These are phyloP conservation scores for Dendrolimus kikuchii DNA, from an alignment of 1,140 invertebrate genomes.

Conservation along the genomic window DNA sequence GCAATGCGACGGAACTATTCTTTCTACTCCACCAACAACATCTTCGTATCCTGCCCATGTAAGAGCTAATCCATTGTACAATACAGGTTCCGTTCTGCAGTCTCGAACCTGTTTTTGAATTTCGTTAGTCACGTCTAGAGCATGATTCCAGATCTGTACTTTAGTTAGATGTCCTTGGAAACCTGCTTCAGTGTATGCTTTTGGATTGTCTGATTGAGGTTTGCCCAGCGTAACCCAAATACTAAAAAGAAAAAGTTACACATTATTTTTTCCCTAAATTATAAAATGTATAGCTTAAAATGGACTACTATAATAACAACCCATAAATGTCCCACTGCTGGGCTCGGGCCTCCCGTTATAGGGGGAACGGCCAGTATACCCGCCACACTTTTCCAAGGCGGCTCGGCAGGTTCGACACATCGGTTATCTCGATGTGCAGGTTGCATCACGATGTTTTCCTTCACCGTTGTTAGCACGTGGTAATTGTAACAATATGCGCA, in stretches of 20 bases:
- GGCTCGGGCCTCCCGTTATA: too few species aligned
- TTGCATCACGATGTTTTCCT: too few species aligned
- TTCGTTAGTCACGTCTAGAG: slow-evolving; percentile 92
- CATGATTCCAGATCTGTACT: slow-evolving; percentile 94
- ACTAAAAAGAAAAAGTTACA: slow-evolving; percentile 63
- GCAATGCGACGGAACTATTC: slow-evolving; percentile 92
- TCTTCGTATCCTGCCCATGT: slow-evolving; percentile 96
- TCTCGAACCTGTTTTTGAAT: slow-evolving; percentile 94
- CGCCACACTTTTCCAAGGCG: too few species aligned
- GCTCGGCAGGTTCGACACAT: too few species aligned
- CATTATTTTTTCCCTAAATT: slow-evolving; percentile 5
- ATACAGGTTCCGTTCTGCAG: slow-evolving; percentile 92
- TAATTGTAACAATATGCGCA: too few species aligned
- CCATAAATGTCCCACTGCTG: too few species aligned
- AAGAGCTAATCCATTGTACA: slow-evolving; percentile 88
- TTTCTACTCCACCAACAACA: slow-evolving; percentile 89
- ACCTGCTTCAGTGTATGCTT: slow-evolving; percentile 86
- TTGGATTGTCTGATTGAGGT: slow-evolving; percentile 81
- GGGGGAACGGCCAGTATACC: too few species aligned
- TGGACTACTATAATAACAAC: too few species aligned
- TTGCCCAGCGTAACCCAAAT: slow-evolving; percentile 95
- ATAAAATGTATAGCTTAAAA: background rate
- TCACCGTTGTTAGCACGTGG: too few species aligned
- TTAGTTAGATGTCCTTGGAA: slow-evolving; percentile 97
- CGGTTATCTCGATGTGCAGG: too few species aligned